phyloP scores from a whole-genome alignment of 92 coral and sea anemone genomes.

The Parazoanthus swiftii region DNA sequence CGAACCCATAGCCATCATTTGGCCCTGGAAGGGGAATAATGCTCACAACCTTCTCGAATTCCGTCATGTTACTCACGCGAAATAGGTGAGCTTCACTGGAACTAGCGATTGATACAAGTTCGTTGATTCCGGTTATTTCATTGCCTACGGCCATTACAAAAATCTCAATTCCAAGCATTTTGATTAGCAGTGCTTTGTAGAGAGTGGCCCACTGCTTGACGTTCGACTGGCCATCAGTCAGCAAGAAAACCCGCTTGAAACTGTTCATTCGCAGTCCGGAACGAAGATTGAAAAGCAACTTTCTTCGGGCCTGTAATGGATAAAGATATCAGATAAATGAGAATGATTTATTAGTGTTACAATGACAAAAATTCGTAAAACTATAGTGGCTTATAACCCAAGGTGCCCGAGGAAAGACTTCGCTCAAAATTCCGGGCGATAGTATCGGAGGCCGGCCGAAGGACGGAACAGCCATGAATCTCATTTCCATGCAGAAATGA shows the following conservation, averaged over 20 bases:
- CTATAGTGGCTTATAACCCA: too few relatives aligned
- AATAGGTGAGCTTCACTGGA: conserved; percentile 34
- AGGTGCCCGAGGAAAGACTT: too few relatives aligned
- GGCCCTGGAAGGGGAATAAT: conserved; percentile 10
- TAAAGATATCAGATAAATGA: neutral
- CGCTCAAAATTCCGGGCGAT: too few relatives aligned
- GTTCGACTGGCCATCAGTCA: conserved; percentile 41
- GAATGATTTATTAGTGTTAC: neutral
- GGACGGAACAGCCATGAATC: too few relatives aligned
- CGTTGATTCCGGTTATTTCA: conserved; percentile 9
- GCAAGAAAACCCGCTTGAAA: conserved; percentile 26
- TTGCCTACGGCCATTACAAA: conserved; percentile 41
- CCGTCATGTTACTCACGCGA: conserved; percentile 32
- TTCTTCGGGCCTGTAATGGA: conserved; percentile 24
- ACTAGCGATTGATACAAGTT: conserved; percentile 35
- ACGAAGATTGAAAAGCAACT: conserved; percentile 15
- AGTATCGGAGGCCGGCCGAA: too few relatives aligned
- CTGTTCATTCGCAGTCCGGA: conserved; percentile 39
- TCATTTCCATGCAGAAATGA: too few relatives aligned
- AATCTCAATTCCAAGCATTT: conserved; percentile 30
- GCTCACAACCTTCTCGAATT: conserved; percentile 28
- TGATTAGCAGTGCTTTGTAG: conserved; percentile 32
- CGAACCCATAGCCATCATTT: neutral
- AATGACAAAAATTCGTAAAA: too few relatives aligned
- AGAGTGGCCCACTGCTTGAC: conserved; percentile 38